phyloP scores from a whole-genome alignment of 2,888 invertebrate species.

The Nephrotoma flavescens region DNA sequence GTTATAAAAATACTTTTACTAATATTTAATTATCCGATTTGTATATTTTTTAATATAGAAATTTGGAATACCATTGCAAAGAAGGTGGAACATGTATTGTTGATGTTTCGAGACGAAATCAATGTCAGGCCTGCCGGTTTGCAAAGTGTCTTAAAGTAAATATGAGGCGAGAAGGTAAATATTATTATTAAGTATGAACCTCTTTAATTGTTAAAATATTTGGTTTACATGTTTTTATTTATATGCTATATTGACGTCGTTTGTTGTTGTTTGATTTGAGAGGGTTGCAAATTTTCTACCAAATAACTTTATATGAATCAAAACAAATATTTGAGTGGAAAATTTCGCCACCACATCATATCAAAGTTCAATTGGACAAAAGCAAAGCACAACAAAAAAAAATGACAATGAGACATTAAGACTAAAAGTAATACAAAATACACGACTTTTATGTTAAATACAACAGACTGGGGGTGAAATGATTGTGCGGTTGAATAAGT shows the following conservation, averaged over 20 bases:
- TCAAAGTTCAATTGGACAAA: background rate
- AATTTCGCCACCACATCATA: background rate
- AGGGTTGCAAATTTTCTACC: background rate
- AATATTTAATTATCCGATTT: background rate
- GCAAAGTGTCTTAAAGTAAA: slow-evolving; percentile 80
- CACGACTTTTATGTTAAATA: background rate
- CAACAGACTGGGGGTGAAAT: background rate
- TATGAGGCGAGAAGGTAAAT: slow-evolving; percentile 87
- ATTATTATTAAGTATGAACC: background rate
- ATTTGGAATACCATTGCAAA: slow-evolving; percentile 83
- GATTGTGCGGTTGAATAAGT: background rate
- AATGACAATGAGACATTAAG: background rate
- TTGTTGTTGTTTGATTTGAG: background rate
- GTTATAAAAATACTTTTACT: background rate
- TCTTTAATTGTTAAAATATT: background rate
- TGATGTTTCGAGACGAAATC: slow-evolving; percentile 82
- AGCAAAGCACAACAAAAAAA: background rate
- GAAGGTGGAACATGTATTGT: slow-evolving; percentile 77
- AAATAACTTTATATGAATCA: background rate
- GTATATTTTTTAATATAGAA: slow-evolving; percentile 35
- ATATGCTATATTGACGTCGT: background rate
- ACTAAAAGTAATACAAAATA: background rate
- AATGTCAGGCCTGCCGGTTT: slow-evolving; percentile 89
- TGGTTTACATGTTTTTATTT: background rate
- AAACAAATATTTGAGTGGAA: background rate